Percentiles rank a stretch among this genome's conserved stretches.
Conservation (phyloP, 2,888 invertebrate genomes). For the Yponomeuta plumbellus region DNA sequence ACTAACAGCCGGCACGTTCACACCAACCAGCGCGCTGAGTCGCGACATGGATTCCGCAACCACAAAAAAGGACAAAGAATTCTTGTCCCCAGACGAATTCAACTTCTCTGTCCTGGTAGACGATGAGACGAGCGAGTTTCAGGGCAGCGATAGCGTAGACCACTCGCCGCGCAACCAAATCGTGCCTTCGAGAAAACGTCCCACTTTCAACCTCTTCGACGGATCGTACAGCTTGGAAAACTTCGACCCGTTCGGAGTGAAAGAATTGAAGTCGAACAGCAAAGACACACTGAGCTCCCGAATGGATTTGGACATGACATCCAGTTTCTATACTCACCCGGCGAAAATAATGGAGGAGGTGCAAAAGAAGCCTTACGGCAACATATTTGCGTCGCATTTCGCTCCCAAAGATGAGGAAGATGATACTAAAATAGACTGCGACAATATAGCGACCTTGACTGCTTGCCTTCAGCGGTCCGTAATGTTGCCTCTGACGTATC, state of each 20-base stretch:
- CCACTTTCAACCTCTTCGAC: slow-evolving; percentile 65
- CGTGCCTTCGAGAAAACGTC: slow-evolving; percentile 47
- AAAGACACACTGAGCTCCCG: slow-evolving; percentile 46
- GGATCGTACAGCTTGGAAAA: slow-evolving; percentile 63
- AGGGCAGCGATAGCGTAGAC: slow-evolving; percentile 36
- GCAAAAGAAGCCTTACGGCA: slow-evolving; percentile 57
- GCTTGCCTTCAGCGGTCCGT: slow-evolving; percentile 81
- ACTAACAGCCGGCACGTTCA: slow-evolving; percentile 49
- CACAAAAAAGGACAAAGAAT: slow-evolving; percentile 46
- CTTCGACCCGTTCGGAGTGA: slow-evolving; percentile 67
- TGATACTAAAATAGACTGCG: slow-evolving; percentile 40
- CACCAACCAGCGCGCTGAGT: slow-evolving; percentile 48
- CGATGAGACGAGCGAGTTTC: slow-evolving; percentile 42
- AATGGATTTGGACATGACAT: slow-evolving; percentile 43
- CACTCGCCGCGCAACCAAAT: slow-evolving; percentile 19
- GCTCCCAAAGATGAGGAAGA: slow-evolving; percentile 40
- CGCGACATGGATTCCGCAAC: slow-evolving; percentile 43
- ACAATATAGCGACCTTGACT: slow-evolving; percentile 69
- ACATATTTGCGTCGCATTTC: slow-evolving; percentile 55
- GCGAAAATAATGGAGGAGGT: slow-evolving; percentile 58
- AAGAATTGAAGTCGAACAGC: slow-evolving; percentile 37
- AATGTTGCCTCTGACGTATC: slow-evolving; percentile 80
- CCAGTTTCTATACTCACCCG: slow-evolving; percentile 53
- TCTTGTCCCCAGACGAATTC: slow-evolving; percentile 54
- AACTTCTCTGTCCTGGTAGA: slow-evolving; percentile 60